Evolutionary conservation across 2,888 invertebrate genomes (phyloP).

Genomic region (Ichneumoninae sp.): DNA sequence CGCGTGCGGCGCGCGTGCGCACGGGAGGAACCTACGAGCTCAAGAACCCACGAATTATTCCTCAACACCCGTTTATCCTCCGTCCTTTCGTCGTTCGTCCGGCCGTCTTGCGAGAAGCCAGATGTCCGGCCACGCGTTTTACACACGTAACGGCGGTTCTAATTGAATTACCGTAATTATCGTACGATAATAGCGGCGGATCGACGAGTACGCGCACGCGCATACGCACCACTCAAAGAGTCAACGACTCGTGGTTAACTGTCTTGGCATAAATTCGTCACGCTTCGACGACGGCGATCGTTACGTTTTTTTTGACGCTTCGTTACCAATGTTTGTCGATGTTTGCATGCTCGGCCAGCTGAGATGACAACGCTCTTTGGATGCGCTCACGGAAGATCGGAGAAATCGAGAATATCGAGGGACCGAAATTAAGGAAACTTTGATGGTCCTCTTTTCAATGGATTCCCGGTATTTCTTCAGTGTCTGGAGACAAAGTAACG

Average conservation of each 20-base stretch:
- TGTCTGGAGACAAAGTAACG: constrained; percentile 7
- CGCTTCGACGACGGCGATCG: constrained; percentile 10
- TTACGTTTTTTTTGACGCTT: constrained; percentile 5
- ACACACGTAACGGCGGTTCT: constrained; percentile 40
- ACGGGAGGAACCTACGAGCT: constrained; percentile 40
- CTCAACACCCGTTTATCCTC: too few relatives aligned
- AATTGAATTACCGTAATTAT: constrained; percentile 78
- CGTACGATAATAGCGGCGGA: constrained; percentile 59
- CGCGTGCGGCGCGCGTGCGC: constrained; percentile 77
- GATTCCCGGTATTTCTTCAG: constrained; percentile 35
- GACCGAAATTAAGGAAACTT: constrained; percentile 10
- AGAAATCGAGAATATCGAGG: not conserved
- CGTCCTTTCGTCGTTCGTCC: constrained; percentile 5
- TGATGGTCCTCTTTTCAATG: constrained; percentile 5
- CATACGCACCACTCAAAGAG: constrained; percentile 10
- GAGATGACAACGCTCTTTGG: constrained; percentile 5
- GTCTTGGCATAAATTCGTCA: constrained; percentile 36
- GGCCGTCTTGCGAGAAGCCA: constrained; percentile 64
- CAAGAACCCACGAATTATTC: constrained; percentile 36
- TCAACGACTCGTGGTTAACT: constrained; percentile 48
- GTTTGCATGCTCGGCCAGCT: not conserved
- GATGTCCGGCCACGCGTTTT: constrained; percentile 69
- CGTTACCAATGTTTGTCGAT: constrained; percentile 4
- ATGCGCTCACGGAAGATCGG: not conserved
- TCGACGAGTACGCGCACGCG: not conserved